phyloP scores from a whole-genome alignment of 53 echinoderm and acorn worm genomes.

The Patiria pectinifera region DNA sequence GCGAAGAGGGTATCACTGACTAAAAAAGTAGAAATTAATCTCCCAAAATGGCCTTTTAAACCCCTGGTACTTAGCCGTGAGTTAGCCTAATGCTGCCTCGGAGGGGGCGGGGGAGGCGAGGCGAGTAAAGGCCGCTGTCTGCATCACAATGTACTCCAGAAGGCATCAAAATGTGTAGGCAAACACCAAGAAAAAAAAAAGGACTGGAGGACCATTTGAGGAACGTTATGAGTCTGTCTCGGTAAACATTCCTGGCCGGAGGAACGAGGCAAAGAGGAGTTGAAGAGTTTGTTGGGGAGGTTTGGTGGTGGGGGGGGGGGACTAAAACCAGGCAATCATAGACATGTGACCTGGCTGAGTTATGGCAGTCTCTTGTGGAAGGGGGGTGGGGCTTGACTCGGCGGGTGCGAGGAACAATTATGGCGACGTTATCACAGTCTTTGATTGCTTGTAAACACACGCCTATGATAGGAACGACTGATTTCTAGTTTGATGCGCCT shows the following conservation, averaged over 20 bases:
- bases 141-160: slow-evolving; percentile 44
- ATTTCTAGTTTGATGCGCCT: slow-evolving; percentile 40
- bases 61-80: slow-evolving; percentile 33
- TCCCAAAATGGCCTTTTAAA: slow-evolving; percentile 50
- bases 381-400: not conserved
- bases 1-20: slow-evolving; percentile 52
- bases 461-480: not conserved
- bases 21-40: slow-evolving; percentile 54
- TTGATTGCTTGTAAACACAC: slow-evolving; percentile 63
- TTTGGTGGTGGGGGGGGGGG: no score
- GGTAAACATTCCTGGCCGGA: slow-evolving; percentile 40
- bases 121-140: not conserved
- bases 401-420: slow-evolving; percentile 40
- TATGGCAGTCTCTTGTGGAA: not conserved
- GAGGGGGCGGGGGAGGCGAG: not conserved
- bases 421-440: slow-evolving; percentile 14
- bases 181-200: slow-evolving; percentile 2
- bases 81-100: slow-evolving; percentile 46
- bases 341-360: slow-evolving; percentile 8
- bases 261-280: not conserved
- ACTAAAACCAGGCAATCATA: not conserved
- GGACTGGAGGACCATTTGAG: slow-evolving; percentile 50
- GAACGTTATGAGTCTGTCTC: slow-evolving; percentile 38
- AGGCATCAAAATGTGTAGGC: slow-evolving; percentile 48
- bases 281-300: slow-evolving; percentile 7